Base-by-base conservation (phyloP, 2,797 vertebrate species). In the Platalea minor region DNA sequence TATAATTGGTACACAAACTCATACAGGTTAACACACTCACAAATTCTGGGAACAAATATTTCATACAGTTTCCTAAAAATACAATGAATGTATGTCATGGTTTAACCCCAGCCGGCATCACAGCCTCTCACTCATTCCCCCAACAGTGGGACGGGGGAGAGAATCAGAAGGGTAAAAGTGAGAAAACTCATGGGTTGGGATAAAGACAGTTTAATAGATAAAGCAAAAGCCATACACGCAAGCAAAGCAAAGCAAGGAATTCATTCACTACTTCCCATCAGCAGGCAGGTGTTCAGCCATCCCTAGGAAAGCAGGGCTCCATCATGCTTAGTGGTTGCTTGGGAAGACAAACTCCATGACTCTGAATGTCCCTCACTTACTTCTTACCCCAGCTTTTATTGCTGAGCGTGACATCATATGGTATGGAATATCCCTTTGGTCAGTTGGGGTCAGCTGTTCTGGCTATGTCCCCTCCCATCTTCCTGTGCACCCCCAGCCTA, bases 311-410 rank as follows among this genome's bases (percentile, higher is more conserved):
- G 5, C 8, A 39, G 24, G 41, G 12, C 14, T 77, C 5, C 9
- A 41, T 33, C 18, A 63, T 1, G 0, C 0, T 0, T 63, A 41
- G 28, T 3, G 0, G 26, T 59, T 8, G 48, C 20, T 65, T n/a
- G 17, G 11, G 23, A 81, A 76, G 29, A 63, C 5, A 75, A 70
- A 35, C 0, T 0, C 3, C 6, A 7, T 63, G 0, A 64, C 15
- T 57, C 33, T 1, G 2, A 70, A 37, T 0, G 2, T n/a, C 12
- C 3, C 39, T 41, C 39, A 41, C 39, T 41, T 41, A 41, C 15
- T 43, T 23, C 13, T 51, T 24, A 13, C 13, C 16, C 1, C 7
- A n/a, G 33, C 3, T 78, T 78, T 45, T 29, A 11, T 18, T 11
- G 15, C 10, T 33, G 15, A 54, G 8, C 12, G 29, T 3, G 10